A percentile compares a stretch with the other conserved stretches of the same genome.
Evolutionary conservation across 2,888 invertebrate genomes (phyloP).

Genomic region (Stenurella melanura): DNA sequence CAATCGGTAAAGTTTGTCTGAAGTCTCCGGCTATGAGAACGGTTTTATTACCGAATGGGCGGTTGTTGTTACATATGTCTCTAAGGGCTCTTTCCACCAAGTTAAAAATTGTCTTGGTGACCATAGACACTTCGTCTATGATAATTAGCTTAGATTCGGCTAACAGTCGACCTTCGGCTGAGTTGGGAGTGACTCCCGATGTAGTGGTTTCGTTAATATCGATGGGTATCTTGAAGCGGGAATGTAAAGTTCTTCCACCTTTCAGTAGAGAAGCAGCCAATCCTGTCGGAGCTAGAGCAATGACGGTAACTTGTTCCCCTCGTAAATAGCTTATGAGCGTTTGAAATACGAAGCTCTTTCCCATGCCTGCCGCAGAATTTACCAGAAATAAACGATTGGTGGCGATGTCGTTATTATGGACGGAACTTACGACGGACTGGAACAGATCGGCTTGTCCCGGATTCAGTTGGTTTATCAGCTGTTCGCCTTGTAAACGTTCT

Average conservation of each 20-base stretch:
- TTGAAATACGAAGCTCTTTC: slow-evolving; percentile 17
- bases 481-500: background rate
- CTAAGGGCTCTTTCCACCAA: slow-evolving; percentile 11
- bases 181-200: background rate
- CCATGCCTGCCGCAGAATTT: background rate
- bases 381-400: background rate
- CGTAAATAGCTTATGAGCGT: background rate
- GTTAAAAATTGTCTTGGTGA: background rate
- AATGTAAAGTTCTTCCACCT: slow-evolving; percentile 23
- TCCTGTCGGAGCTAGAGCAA: background rate
- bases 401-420: background rate
- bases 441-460: background rate
- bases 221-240: background rate
- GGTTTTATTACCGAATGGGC: slow-evolving; percentile 39
- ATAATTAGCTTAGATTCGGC: background rate
- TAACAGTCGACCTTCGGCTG: background rate
- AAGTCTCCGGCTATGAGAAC: slow-evolving; percentile 44
- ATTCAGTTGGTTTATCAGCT: background rate
- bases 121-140: slow-evolving; percentile 28
- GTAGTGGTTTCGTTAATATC: slow-evolving; percentile 1
- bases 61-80: slow-evolving; percentile 9
- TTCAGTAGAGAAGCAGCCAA: slow-evolving; percentile 2
- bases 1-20: slow-evolving; percentile 45
- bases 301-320: background rate
- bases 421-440: background rate